Evolutionary conservation across 2,113 vertebrate genomes (phyloP).

Genomic region (Atrichornis clamosus): DNA sequence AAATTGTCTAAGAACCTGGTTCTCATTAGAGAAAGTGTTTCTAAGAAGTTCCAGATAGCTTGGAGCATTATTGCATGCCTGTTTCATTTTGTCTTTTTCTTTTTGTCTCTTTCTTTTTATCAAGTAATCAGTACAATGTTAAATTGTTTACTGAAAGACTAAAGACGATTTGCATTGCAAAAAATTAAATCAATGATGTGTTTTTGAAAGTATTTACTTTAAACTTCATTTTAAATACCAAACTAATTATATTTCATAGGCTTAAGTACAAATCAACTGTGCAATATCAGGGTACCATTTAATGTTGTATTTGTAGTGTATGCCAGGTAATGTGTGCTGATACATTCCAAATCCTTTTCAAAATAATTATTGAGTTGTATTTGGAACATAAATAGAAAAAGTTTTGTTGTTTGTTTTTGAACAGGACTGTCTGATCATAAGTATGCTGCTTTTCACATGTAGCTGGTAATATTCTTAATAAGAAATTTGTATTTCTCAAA

Average conservation of each 20-base stretch:
- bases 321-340: neutral
- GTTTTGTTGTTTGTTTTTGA: neutral
- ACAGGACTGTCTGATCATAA: neutral
- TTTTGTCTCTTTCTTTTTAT: slow-evolving; percentile 41
- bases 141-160: slow-evolving; percentile 32
- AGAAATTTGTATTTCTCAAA: neutral
- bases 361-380: neutral
- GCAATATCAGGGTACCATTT: neutral
- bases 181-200: slow-evolving; percentile 1
- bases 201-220: slow-evolving; percentile 34
- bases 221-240: neutral
- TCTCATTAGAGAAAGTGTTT: slow-evolving; percentile 44
- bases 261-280: neutral
- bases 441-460: neutral
- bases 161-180: slow-evolving; percentile 4
- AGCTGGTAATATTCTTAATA: neutral
- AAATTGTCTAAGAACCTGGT: slow-evolving; percentile 41
- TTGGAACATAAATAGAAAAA: neutral
- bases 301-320: neutral
- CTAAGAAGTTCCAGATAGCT: slow-evolving; percentile 36
- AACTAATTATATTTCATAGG: slow-evolving; percentile 9
- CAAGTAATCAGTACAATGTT: neutral
- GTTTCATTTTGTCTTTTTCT: slow-evolving; percentile 39
- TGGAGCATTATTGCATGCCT: neutral
- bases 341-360: neutral